Conservation (phyloP, 2,797 vertebrate species). For the Neosilurus hyrtlii region DNA sequence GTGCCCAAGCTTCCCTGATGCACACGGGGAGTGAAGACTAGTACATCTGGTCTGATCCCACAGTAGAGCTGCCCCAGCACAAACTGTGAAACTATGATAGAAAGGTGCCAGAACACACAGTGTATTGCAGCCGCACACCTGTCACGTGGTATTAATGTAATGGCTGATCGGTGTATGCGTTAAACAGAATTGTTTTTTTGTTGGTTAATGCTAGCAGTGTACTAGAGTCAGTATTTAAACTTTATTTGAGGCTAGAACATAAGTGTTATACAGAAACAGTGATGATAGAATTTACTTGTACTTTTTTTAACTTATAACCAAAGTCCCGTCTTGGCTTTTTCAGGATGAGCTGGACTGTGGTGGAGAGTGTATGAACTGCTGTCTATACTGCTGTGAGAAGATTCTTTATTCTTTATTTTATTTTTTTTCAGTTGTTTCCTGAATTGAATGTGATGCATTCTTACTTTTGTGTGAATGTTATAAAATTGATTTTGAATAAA, state of each 20-base stretch:
- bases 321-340: constrained; percentile 23
- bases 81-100: no score
- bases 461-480: constrained; percentile 52
- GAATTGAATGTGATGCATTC: constrained; percentile 45
- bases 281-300: no score
- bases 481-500: constrained; percentile 67
- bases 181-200: background rate
- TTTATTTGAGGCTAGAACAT: background rate
- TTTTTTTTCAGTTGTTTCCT: constrained; percentile 2
- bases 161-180: background rate
- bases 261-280: no score
- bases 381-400: constrained; percentile 55
- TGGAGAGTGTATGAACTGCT: constrained; percentile 49
- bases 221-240: background rate
- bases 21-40: no score
- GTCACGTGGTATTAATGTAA: background rate
- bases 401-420: background rate
- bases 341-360: constrained; percentile 60
- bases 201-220: background rate
- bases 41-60: no score
- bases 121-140: no score
- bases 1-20: no score
- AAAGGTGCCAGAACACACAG: no score
- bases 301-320: background rate
- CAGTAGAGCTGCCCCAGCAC: no score